Evolutionary conservation across 1,140 invertebrate genomes (phyloP).

Genomic region (Drosophila equinoxialis): DNA sequence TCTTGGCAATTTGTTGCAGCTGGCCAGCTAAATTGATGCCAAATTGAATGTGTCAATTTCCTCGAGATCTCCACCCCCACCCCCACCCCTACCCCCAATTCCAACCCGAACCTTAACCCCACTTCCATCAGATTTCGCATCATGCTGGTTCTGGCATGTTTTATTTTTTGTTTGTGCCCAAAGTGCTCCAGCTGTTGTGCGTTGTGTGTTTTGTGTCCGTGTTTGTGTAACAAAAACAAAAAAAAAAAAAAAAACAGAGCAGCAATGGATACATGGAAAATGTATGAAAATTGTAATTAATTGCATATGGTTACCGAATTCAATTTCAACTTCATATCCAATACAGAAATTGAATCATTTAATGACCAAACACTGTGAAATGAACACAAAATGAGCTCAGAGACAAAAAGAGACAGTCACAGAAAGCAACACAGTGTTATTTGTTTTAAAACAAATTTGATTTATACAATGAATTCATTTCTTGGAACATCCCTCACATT

Average conservation of each 20-base stretch:
- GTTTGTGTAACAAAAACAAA: neutral
- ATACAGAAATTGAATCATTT: neutral
- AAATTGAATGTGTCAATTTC: slow-evolving; percentile 77
- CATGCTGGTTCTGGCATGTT: slow-evolving; percentile 61
- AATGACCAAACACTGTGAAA: neutral
- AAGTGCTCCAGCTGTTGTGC: slow-evolving; percentile 53
- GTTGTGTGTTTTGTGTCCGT: slow-evolving; percentile 10
- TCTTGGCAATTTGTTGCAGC: slow-evolving; percentile 68
- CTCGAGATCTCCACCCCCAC: neutral
- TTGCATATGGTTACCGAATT: slow-evolving; percentile 35
- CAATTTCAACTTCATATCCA: slow-evolving; percentile 25
- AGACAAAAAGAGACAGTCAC: neutral
- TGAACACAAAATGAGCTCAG: neutral
- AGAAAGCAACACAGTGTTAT: neutral
- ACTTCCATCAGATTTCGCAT: neutral
- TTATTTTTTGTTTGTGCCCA: slow-evolving; percentile 58
- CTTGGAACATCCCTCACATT: neutral
- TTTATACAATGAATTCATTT: slow-evolving; percentile 21
- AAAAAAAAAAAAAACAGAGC: slow-evolving; percentile 24
- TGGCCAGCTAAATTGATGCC: slow-evolving; percentile 61
- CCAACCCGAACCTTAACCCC: neutral
- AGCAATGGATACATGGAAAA: slow-evolving; percentile 40
- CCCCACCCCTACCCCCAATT: neutral
- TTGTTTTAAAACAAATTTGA: slow-evolving; percentile 1
- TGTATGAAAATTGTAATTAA: slow-evolving; percentile 63